Evolutionary conservation across 2,888 invertebrate genomes (phyloP).

Genomic region (Kuschelorhynchus macadamiae): DNA sequence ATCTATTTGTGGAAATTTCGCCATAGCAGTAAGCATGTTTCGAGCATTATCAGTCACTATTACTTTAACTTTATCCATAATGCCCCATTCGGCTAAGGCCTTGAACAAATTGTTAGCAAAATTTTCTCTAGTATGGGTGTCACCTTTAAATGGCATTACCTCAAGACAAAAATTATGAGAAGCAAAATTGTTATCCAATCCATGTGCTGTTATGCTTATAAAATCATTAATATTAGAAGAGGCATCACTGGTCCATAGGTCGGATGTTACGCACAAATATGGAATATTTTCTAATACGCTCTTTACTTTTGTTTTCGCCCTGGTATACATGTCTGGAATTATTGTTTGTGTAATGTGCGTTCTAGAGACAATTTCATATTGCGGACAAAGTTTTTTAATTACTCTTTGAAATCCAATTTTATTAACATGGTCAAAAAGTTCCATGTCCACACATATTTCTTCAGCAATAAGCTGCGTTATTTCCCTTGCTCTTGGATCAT

Average conservation of each 20-base stretch:
- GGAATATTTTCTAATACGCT: not conserved
- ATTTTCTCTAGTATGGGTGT: not conserved
- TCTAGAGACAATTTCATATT: slow-evolving; percentile 7
- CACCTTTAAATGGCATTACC: not conserved
- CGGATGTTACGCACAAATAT: slow-evolving; percentile 8
- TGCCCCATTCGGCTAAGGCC: not conserved
- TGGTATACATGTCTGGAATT: not conserved
- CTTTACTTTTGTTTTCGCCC: slow-evolving; percentile 14
- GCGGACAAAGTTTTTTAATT: not conserved
- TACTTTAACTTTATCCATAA: not conserved
- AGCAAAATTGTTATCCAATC: slow-evolving; percentile 1
- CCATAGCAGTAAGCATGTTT: not conserved
- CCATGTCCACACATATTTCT: slow-evolving; percentile 2
- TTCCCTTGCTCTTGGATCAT: too few relatives aligned
- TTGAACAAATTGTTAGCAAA: not conserved
- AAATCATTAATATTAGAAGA: slow-evolving; percentile 15
- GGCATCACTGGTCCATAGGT: not conserved
- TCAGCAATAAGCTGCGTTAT: too few relatives aligned
- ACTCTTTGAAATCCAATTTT: not conserved
- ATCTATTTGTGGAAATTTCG: not conserved
- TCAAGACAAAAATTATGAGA: not conserved
- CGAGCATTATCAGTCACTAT: not conserved
- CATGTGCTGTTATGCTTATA: slow-evolving; percentile 9
- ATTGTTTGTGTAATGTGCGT: not conserved
- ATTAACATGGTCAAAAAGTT: not conserved